Base-by-base conservation (phyloP, 2,888 invertebrate species). In the Hetaerina titia region DNA sequence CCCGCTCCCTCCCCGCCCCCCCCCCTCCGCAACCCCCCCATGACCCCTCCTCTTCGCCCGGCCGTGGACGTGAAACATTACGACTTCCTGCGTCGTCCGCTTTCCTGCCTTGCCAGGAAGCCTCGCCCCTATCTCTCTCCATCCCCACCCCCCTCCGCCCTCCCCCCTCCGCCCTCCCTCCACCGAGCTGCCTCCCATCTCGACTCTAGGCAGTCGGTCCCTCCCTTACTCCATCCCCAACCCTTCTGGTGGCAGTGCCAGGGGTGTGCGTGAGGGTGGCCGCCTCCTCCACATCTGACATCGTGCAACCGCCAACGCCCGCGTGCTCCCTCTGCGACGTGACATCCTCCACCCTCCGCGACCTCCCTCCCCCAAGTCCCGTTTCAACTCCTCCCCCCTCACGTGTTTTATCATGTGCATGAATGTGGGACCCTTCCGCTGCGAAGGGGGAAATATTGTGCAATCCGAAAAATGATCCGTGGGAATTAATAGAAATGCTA, bases 21-120 rank as follows among this genome's bases (percentile, higher is more conserved):
- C 2, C 69, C 69, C 69, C 69, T 22, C 69, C 69, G 22, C 60
- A n/a, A 1, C 31, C 9, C 87, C 56, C 22, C 69, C 69, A 69
- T 69, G 25, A 45, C 45, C 45, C 45, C 45, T 45, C 45, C 45
- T 45, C 45, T 45, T 64, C 64, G 15, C 22, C 69, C 69, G 69
- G 56, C 92, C 92, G 64, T 92, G 69, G 92, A 92, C 92, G 45
- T 69, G 74, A 92, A 92, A 92, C 92, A 92, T 92, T 92, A 92
- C 92, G 92, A 92, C 92, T 92, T 92, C 92, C 92, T 92, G 74
- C 92, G 92, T 60, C 64, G 63, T 45, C 69, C 92, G 92, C 92
- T 74, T 92, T 69, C 92, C 92, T 64, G 92, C 69, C 92, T 69
- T 92, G 92, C 92, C 92, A 92, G 92, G 92, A 92, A 74, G 63